Evolutionary conservation across 2,888 invertebrate species (phyloP), one percentile per base, ranked within the genome.

Genomic region (Artemia sinica): DNA sequence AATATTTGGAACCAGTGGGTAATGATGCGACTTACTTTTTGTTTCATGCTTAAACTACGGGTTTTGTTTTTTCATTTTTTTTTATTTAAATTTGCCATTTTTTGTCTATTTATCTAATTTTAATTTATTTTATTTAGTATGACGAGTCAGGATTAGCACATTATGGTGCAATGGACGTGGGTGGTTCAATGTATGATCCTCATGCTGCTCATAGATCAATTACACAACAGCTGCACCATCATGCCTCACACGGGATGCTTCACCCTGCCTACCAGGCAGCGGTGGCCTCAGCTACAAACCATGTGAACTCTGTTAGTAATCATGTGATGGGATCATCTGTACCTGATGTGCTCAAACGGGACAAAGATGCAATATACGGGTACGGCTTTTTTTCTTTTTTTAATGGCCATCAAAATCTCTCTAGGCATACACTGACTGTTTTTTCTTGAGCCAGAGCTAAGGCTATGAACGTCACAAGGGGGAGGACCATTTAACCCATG

Each of bases 71-170:
- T 41, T 41, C 6, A 41, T 41, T 41, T 41, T 41, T 41, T 2
- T 41, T 41, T 41, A 41, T 41, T 41, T 41, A 41, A 41, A 41
- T 41, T 41, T 41, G 41, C 41, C 41, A 18, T 41, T 41, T 41
- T 41, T 41, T 41, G 6, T 41, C 2, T 41, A 41, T 41, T 41
- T 41, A 41, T 41, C 41, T 41, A 41, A 41, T 41, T 41, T 2
- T 41, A 41, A 41, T 41, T 41, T 41, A 41, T 28, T 68, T 70
- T 67, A 68, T 74, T 72, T 81, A 79, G n/a, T 82, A 92, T 91
- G 92, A 92, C 84, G 91, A 92, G 84, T 91, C 91, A 82, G 89
- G 90, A 84, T 88, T 91, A 83, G 86, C 87, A 80, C 86, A 87
- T 82, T 91, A 91, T 83, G 74, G 75, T 71, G 72, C 73, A 69